Conservation (phyloP, 2,113 vertebrate species). For the Nothobranchius furzeri region DNA sequence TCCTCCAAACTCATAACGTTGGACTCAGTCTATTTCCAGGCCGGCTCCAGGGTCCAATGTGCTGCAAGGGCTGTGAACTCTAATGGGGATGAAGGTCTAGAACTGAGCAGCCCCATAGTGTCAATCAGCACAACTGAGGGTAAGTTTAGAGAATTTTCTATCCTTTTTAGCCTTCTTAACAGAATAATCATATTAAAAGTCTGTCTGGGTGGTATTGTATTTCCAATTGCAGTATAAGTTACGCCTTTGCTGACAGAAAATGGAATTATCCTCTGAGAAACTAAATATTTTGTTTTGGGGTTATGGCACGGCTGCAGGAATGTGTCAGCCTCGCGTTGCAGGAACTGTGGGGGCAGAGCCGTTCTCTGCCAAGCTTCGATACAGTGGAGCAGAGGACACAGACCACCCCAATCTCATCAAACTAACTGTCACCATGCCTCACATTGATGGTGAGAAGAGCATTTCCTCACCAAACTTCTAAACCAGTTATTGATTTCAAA, state of each 20-base stretch:
- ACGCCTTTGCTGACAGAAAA: slow-evolving; percentile 21
- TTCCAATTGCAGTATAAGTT: not conserved
- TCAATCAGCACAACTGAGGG: slow-evolving; percentile 85
- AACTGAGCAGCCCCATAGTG: slow-evolving; percentile 84
- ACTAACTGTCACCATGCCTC: slow-evolving; percentile 92
- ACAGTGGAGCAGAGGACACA: slow-evolving; percentile 88
- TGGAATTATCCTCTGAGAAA: slow-evolving; percentile 9
- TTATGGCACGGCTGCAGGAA: slow-evolving; percentile 76
- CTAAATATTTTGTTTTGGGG: slow-evolving; percentile 24
- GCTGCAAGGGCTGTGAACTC: slow-evolving; percentile 89
- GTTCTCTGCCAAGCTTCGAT: slow-evolving; percentile 93
- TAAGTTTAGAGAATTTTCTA: slow-evolving; percentile 59
- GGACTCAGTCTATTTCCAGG: slow-evolving; percentile 95
- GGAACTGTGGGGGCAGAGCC: slow-evolving; percentile 93
- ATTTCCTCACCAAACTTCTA: not conserved
- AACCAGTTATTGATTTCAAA: slow-evolving; percentile 4
- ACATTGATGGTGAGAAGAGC: slow-evolving; percentile 87
- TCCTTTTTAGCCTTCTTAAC: slow-evolving; percentile 6
- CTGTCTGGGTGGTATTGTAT: not conserved
- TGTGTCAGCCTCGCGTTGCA: slow-evolving; percentile 88
- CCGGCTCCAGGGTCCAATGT: slow-evolving; percentile 92
- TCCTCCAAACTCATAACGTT: slow-evolving; percentile 92
- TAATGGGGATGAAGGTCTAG: slow-evolving; percentile 88
- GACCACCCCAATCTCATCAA: slow-evolving; percentile 90
- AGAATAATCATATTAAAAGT: slow-evolving; percentile 8